Percentiles rank a stretch among this genome's conserved stretches.
Evolutionary conservation across 2,888 invertebrate genomes (phyloP).

Genomic region (Mythimna loreyi): DNA sequence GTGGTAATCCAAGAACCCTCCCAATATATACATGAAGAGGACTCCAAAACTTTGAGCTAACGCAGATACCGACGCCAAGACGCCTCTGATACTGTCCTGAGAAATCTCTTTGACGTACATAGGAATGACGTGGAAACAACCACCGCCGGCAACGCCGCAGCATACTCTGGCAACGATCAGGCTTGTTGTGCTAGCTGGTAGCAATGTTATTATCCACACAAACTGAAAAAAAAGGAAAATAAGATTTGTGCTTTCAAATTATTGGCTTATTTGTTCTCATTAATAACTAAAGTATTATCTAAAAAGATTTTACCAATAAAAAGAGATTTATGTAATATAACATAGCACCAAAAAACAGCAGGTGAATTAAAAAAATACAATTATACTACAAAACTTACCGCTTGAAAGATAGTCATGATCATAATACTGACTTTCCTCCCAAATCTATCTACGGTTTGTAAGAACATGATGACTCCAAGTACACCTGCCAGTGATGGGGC

Average conservation of each 20-base stretch:
- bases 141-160: conserved; percentile 73
- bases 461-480: conserved; percentile 79
- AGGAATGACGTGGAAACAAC: conserved; percentile 73
- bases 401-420: conserved; percentile 83
- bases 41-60: conserved; percentile 74
- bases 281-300: too few species aligned
- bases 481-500: conserved; percentile 81
- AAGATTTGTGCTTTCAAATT: not conserved
- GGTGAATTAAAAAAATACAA: not conserved
- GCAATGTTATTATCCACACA: conserved; percentile 70
- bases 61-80: conserved; percentile 69
- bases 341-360: not conserved
- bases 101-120: conserved; percentile 80
- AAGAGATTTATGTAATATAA: not conserved
- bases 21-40: conserved; percentile 74
- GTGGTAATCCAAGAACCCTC: conserved; percentile 75
- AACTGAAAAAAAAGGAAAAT: conserved; percentile 57
- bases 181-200: conserved; percentile 60
- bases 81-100: conserved; percentile 75
- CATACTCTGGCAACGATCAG: conserved; percentile 72
- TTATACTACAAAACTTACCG: conserved; percentile 73
- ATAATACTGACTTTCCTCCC: conserved; percentile 84
- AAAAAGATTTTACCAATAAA: not conserved
- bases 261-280: too few species aligned
- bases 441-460: conserved; percentile 78